Evolutionary conservation across 2,113 vertebrate genomes (phyloP), one percentile per base, ranked within the genome.

Genomic region (Leuciscus idus): DNA sequence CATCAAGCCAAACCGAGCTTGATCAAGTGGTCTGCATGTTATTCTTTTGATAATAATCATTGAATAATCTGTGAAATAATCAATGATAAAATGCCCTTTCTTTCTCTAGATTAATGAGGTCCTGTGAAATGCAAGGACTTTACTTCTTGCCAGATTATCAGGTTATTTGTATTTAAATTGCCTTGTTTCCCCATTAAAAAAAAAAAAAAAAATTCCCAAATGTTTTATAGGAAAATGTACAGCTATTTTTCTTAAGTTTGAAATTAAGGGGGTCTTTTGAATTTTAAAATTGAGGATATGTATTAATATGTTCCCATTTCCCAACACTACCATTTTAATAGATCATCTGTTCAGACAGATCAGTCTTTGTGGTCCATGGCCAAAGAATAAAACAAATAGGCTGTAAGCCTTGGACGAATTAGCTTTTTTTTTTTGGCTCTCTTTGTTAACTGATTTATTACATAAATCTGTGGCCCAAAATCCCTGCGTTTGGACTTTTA

Each of bases 361-460:
- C 61, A 33, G 61, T 48, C 3, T 46, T 43, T 87, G 17, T 70
- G 33, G 73, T 79, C 8, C 39, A n/a, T 23, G 17, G 59, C 68
- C 59, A 82, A 82, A 61, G 26, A 46, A 21, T 11, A 64, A 61
- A 19, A 74, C 46, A 77, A 50, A 68, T 39, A 70, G 15, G 10
- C 50, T 52, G 21, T 78, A 52, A 74, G 50, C 75, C 48, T 84
- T 2, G 23, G 3, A 33, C 43, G 9, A 33, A 11, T 50, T 4
- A 62, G 68, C 28, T 1, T n/a, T 21, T 43, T n/a, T n/a, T 36
- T 76, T 52, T 75, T 28, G 52, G 13, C 26, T n/a, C 72, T 61
- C 12, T 52, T 55, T 48, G 11, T 64, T 86, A 86, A 64, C 68
- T 3, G 78, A 81, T 86, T 86, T 86, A 75, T 46, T 82, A 39